These are phyloP conservation scores for Lacerta bilineata DNA, from an alignment of 2,797 vertebrate species.

Conservation along the genomic window DNA sequence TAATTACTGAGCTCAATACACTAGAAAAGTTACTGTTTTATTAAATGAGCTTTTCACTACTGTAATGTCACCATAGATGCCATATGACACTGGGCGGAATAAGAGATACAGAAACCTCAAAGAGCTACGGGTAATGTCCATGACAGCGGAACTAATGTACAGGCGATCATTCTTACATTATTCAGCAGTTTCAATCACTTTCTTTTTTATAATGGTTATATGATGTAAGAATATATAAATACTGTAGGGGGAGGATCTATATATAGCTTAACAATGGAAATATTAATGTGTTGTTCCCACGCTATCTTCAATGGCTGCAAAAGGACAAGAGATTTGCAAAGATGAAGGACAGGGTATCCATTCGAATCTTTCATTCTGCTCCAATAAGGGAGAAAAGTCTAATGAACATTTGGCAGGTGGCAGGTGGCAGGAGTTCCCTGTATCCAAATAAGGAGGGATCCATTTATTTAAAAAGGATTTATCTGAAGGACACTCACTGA, in stretches of 20 bases:
- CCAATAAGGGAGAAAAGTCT: constrained; percentile 41
- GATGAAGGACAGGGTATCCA: constrained; percentile 51
- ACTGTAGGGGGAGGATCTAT: constrained; percentile 72
- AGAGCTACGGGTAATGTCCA: constrained; percentile 70
- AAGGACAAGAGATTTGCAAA: constrained; percentile 51
- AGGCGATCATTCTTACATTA: constrained; percentile 70
- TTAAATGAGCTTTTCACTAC: constrained; percentile 46
- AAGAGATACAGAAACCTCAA: constrained; percentile 51
- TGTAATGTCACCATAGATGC: constrained; percentile 62
- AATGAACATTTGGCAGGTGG: constrained; percentile 38
- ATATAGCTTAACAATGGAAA: constrained; percentile 69
- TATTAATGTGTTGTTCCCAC: constrained; percentile 73
- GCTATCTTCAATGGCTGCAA: constrained; percentile 65
- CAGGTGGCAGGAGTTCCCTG: neutral
- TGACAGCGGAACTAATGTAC: constrained; percentile 77
- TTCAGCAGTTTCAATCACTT: constrained; percentile 73
- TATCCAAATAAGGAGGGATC: neutral
- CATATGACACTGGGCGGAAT: constrained; percentile 67
- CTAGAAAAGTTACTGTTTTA: constrained; percentile 52
- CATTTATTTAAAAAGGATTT: neutral
- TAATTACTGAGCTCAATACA: constrained; percentile 55
- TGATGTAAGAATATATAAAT: constrained; percentile 79
- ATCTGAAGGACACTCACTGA: neutral
- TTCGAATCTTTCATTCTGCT: constrained; percentile 47
- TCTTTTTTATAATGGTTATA: constrained; percentile 69